These are phyloP conservation scores for Gorsachius goisagi DNA, from an alignment of 2,113 vertebrate genomes.

Conservation along the genomic window DNA sequence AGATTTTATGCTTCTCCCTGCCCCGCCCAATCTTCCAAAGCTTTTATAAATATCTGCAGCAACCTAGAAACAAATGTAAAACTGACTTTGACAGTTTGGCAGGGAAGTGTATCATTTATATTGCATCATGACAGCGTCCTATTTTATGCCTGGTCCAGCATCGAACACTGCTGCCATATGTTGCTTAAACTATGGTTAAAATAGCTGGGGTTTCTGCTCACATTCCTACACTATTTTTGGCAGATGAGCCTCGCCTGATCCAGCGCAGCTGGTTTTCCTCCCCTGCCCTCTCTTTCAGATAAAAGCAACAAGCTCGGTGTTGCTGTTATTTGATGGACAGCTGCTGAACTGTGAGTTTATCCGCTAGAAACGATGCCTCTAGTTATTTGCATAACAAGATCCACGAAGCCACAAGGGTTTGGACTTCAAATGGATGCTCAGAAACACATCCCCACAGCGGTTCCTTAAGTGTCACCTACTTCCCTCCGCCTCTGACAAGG, in stretches of 20 bases:
- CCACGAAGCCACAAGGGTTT: not conserved
- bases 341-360: not conserved
- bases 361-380: not conserved
- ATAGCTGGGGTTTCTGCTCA: constrained; percentile 69
- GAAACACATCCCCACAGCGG: not conserved
- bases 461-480: not conserved
- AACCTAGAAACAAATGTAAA: constrained; percentile 72
- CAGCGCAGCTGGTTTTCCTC: constrained; percentile 39
- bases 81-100: constrained; percentile 69
- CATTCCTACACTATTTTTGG: constrained; percentile 56
- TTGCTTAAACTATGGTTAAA: constrained; percentile 72
- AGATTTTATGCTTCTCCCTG: constrained; percentile 63
- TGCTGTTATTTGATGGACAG: not conserved
- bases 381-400: not conserved
- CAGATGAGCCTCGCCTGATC: not conserved
- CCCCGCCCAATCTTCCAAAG: constrained; percentile 42
- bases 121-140: constrained; percentile 68
- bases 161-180: constrained; percentile 61
- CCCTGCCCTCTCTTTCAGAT: constrained; percentile 3
- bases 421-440: not conserved
- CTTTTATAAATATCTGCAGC: constrained; percentile 76
- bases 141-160: constrained; percentile 68
- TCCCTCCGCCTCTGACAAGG: not conserved
- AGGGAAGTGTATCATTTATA: constrained; percentile 66
- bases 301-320: not conserved